Evolutionary conservation across 2,113 vertebrate genomes (phyloP), one percentile per base, ranked within the genome.

Genomic region (Syngnathus floridae): DNA sequence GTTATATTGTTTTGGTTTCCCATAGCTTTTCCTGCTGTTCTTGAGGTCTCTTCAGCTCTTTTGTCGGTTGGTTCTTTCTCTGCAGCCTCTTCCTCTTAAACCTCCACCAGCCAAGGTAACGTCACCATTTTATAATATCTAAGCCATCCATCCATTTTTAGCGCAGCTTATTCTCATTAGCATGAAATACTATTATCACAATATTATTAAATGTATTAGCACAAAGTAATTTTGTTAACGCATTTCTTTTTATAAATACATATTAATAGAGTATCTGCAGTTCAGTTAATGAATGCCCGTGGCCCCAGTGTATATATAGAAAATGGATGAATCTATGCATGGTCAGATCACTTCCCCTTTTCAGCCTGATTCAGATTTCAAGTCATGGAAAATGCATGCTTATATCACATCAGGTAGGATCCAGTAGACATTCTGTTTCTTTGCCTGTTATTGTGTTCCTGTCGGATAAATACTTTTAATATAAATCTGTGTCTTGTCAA

Each of bases 1-100:
- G 45, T 69, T 4, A 5, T 46, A 26, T 63, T 69, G 51, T 77
- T 58, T 67, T 61, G 77, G 65, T 35, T 76, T 78, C 69, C 69
- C 80, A 14, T 84, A 98, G 97, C 78, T 99, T 38, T 95, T 98
- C 76, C 83, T 99, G 62, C 83, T 99, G 82, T 88, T 95, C 66
- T 87, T 99, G 26, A 91, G 95, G 79, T 93, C 94, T 3, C 79
- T 99, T 45, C 92, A 91, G 64, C 86, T 98, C 7, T 86, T 93
- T 40, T 95, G 92, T 71, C 92, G 97, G 22, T 88, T 99, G 0
- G 94, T 99, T 67, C 67, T 98, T 38, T 99, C 97, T 70, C 83
- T 99, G 5, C 96, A 97, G 76, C 96, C 97, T 1, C 1, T 98
- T 84, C 85, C 95, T 36, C 77, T 97, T 54, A 98, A 95, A 86